Conservation (phyloP, 30 jellyfish, hydroid and myxozoan species). For the Hydractinia echinata region DNA sequence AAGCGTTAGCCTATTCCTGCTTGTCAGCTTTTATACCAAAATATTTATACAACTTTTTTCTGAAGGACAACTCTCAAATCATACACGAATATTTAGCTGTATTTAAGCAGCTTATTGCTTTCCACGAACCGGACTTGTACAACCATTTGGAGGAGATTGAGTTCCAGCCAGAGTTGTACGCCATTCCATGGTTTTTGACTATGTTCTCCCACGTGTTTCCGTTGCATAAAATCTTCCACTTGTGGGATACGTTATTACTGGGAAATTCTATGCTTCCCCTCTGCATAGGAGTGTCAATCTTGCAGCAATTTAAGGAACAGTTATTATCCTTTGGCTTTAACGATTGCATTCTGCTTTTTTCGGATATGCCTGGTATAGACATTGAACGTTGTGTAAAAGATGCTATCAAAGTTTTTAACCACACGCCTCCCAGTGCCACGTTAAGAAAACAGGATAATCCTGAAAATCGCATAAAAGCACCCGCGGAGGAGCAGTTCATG, state of each 20-base stretch:
- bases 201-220: slow-evolving; percentile 83
- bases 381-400: slow-evolving; percentile 81
- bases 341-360: slow-evolving; percentile 81
- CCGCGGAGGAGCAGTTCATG: slow-evolving; percentile 83
- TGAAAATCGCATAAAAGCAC: slow-evolving; percentile 64
- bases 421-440: slow-evolving; percentile 94
- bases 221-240: slow-evolving; percentile 65
- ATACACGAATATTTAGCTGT: slow-evolving; percentile 94
- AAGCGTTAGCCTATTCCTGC: slow-evolving; percentile 86
- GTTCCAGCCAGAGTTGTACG: slow-evolving; percentile 80
- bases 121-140: slow-evolving; percentile 90
- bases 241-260: slow-evolving; percentile 93
- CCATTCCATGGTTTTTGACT: slow-evolving; percentile 44
- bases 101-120: slow-evolving; percentile 84
- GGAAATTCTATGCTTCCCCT: slow-evolving; percentile 93
- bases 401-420: slow-evolving; percentile 72
- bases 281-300: slow-evolving; percentile 85
- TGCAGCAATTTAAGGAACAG: slow-evolving; percentile 75
- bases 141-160: slow-evolving; percentile 82
- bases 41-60: slow-evolving; percentile 76
- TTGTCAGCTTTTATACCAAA: slow-evolving; percentile 82
- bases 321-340: slow-evolving; percentile 67
- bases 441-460: slow-evolving; percentile 74
- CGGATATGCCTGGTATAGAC: slow-evolving; percentile 98
- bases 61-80: slow-evolving; percentile 76